Evolutionary conservation across 2,888 invertebrate species (phyloP), one percentile per base, ranked within the genome.

Genomic region (Metellina segmentata): DNA sequence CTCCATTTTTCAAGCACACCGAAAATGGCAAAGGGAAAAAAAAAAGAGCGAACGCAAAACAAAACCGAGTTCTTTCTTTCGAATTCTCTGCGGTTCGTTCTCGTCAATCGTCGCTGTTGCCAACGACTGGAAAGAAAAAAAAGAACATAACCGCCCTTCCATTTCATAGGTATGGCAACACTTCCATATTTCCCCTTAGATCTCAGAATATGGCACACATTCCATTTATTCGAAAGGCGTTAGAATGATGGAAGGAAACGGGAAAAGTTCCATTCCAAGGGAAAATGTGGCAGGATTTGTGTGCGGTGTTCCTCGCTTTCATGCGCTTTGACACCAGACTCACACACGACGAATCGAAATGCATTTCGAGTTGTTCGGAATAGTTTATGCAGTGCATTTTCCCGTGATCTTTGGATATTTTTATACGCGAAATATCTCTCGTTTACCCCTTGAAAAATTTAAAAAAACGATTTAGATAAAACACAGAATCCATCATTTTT

Each of bases 41-140:
- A 61, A 13, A 61, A 61, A 11, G 9, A 61, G 11, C 61, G 13
- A 61, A 61, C 11, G 61, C 61, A 61, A 61, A 11, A 6, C 61
- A 61, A 7, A 61, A 61, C 16, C 61, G 11, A 61, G 13, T 9
- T 61, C 61, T 61, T 61, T 61, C 61, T 61, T 61, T 61, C 61
- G 9, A 71, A 83, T 83, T 20, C 71, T 83, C 34, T 74, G 16
- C 16, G 34, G 83, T 74, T 83, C 53, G 16, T 20, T 75, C 16
- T 85, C 69, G 75, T 77, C 75, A 70, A 85, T 85, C 77, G 69
- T 85, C 74, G 77, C 20, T 85, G 69, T 85, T 85, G 77, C 85
- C 85, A 77, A 20, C 49, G 77, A 53, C 72, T 51, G 20, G 11
- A 16, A 48, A 77, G 49, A 16, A 61, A 61, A 61, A 61, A 61